phyloP scores from a whole-genome alignment of 2,797 vertebrate species.

The Loriculus beryllinus region DNA sequence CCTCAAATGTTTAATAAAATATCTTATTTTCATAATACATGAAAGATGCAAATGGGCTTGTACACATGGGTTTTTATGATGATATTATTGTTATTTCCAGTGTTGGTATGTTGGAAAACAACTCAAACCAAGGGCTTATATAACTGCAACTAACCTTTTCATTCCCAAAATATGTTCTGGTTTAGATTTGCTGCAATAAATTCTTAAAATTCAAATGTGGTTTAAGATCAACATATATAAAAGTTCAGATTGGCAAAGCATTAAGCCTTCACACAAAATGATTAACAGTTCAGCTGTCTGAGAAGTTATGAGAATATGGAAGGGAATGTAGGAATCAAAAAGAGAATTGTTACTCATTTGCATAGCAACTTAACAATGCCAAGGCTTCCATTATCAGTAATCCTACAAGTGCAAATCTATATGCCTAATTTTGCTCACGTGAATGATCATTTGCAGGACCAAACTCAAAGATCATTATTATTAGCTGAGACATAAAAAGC shows the following conservation, averaged over 20 bases:
- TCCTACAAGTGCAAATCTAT: not conserved
- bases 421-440: not conserved
- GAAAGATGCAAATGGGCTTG: not conserved
- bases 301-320: not conserved
- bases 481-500: not conserved
- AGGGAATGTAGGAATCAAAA: not conserved
- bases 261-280: not conserved
- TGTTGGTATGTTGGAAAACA: not conserved
- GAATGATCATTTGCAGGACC: not conserved
- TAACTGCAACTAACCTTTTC: not conserved
- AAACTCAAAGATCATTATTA: not conserved
- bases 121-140: not conserved
- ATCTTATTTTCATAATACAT: not conserved
- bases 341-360: not conserved
- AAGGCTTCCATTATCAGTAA: not conserved
- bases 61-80: not conserved
- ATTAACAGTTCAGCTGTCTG: not conserved
- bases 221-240: not conserved
- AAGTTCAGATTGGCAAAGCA: not conserved
- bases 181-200: not conserved
- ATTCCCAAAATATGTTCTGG: not conserved
- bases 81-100: not conserved
- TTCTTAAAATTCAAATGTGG: not conserved
- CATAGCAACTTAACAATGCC: not conserved
- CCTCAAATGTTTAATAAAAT: conserved; percentile 36